phyloP scores from a whole-genome alignment of 2,888 invertebrate genomes.

The Hydrotaea cyrtoneurina region DNA sequence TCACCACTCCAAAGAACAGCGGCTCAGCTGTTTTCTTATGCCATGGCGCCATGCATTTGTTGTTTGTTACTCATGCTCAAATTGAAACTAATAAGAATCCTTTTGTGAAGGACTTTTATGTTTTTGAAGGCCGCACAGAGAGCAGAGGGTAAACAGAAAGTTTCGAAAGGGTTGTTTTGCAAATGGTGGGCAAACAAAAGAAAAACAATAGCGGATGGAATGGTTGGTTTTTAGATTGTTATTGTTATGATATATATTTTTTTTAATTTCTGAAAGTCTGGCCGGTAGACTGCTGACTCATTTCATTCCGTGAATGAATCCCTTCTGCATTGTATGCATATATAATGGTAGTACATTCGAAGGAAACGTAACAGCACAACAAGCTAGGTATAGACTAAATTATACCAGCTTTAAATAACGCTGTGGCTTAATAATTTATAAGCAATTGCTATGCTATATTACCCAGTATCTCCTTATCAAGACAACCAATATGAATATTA shows the following conservation, averaged over 20 bases:
- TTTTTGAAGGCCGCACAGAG: background rate
- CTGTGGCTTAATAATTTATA: too few relatives aligned
- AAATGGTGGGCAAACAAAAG: background rate
- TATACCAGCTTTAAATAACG: too few relatives aligned
- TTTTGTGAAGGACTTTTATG: background rate
- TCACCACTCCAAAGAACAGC: background rate
- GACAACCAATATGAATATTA: too few relatives aligned
- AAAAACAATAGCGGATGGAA: background rate
- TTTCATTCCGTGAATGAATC: background rate
- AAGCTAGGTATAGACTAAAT: too few relatives aligned
- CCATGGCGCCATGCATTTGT: constrained; percentile 12
- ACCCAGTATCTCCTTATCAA: too few relatives aligned
- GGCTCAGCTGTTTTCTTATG: background rate
- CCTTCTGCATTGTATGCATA: background rate
- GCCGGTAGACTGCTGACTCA: background rate
- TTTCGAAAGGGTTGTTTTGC: constrained; percentile 13
- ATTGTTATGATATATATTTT: background rate
- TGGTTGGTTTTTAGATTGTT: constrained; percentile 12
- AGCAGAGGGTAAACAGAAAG: background rate
- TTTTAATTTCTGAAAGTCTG: background rate
- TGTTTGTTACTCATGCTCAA: constrained; percentile 21
- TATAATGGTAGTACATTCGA: background rate
- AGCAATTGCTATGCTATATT: too few relatives aligned
- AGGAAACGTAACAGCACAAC: too few relatives aligned
- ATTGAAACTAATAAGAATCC: constrained; percentile 20